Evolutionary conservation across 1,140 invertebrate species (phyloP).

Genomic region (Lucilia sericata): DNA sequence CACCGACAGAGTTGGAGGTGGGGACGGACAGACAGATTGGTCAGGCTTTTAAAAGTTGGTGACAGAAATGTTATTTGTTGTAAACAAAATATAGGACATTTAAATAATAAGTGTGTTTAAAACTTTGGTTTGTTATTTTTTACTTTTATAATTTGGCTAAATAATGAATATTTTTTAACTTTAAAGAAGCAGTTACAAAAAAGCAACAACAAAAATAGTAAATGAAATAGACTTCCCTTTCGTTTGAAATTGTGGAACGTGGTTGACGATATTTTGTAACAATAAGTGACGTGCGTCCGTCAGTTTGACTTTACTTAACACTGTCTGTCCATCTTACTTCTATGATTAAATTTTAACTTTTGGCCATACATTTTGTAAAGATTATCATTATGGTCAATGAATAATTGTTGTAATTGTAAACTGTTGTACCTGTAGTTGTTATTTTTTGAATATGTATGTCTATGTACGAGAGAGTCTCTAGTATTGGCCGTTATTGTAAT

Average conservation of each 20-base stretch:
- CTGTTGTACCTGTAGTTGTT: neutral
- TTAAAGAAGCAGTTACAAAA: neutral
- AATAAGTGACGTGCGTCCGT: neutral
- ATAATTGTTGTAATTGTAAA: neutral
- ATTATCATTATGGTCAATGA: conserved; percentile 5
- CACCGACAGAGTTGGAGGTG: neutral
- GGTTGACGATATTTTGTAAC: conserved; percentile 15
- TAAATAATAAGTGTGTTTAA: neutral
- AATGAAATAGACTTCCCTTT: conserved; percentile 32
- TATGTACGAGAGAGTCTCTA: neutral
- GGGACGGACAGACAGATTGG: too few relatives aligned
- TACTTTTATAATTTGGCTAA: neutral
- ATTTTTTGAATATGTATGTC: neutral
- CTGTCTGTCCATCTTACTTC: neutral
- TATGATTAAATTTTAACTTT: neutral
- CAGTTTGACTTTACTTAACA: neutral
- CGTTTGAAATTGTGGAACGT: conserved; percentile 34
- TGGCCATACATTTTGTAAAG: neutral
- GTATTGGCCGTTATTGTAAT: neutral
- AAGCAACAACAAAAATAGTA: neutral
- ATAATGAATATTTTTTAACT: neutral
- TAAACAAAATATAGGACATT: conserved; percentile 15
- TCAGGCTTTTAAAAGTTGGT: too few relatives aligned
- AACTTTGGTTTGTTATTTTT: neutral
- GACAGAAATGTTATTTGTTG: neutral